Conservation (phyloP, 2,797 vertebrate genomes). For the Microhierax caerulescens region DNA sequence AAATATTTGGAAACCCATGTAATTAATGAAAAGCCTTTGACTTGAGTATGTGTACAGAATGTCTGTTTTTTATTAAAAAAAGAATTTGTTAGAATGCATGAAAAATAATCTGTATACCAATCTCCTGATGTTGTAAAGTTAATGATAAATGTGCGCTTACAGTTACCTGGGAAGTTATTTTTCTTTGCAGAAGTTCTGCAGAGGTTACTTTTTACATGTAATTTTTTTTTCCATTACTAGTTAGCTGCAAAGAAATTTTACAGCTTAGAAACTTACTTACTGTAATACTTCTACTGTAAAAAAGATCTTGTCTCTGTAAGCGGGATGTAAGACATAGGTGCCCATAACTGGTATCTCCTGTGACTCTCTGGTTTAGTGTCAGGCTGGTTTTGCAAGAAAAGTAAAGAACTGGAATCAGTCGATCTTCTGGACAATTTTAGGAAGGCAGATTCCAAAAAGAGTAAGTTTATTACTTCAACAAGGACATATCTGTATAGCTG, state of each 20-base stretch:
- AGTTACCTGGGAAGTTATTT: background rate
- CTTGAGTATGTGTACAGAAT: background rate
- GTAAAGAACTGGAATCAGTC: background rate
- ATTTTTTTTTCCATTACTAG: background rate
- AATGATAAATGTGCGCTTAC: background rate
- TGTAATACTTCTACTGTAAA: background rate
- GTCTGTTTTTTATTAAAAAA: background rate
- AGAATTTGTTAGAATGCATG: background rate
- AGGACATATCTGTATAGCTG: background rate
- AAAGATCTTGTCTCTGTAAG: background rate
- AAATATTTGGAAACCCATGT: constrained; percentile 15
- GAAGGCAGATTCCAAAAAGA: background rate
- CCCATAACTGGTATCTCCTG: background rate
- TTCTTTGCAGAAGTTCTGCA: background rate
- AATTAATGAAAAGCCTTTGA: background rate
- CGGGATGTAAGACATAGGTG: background rate
- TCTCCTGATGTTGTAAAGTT: background rate
- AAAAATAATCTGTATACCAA: background rate
- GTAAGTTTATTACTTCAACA: background rate
- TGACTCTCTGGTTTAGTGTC: background rate
- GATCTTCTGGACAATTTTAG: background rate
- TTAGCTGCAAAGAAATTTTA: background rate
- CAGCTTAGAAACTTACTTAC: background rate
- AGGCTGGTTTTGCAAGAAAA: background rate
- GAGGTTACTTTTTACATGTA: background rate